These are phyloP conservation scores for Periparus ater DNA, from an alignment of 2,797 vertebrate species.

Conservation along the genomic window DNA sequence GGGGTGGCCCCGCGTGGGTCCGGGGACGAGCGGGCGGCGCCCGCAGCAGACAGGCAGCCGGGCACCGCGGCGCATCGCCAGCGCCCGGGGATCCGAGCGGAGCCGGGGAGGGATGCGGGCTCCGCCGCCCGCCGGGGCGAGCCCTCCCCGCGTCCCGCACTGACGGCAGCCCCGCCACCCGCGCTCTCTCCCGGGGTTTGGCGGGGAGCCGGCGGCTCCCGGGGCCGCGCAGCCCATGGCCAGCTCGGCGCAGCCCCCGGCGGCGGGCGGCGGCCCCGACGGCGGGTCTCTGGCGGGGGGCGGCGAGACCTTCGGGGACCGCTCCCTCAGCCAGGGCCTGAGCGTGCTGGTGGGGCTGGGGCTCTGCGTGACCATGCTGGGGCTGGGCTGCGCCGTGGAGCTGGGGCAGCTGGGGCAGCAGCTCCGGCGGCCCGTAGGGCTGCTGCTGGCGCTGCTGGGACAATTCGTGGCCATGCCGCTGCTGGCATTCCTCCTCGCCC, in stretches of 20 bases:
- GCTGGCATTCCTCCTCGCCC: slow-evolving; percentile 90
- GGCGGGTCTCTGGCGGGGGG: neutral
- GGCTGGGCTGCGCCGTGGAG: slow-evolving; percentile 95
- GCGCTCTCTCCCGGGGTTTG: neutral
- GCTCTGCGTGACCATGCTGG: slow-evolving; percentile 94
- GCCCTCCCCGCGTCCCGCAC: neutral
- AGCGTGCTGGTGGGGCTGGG: slow-evolving; percentile 91
- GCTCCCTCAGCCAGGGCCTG: slow-evolving; percentile 86
- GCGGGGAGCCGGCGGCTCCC: neutral
- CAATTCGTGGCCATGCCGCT: slow-evolving; percentile 96
- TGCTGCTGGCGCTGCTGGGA: slow-evolving; percentile 89
- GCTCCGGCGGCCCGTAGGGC: slow-evolving; percentile 87
- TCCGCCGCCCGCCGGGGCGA: neutral
- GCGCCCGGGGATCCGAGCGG: neutral
- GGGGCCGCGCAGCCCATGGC: neutral
- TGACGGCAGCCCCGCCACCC: neutral
- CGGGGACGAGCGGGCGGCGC: neutral
- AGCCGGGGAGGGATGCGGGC: neutral
- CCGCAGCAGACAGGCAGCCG: neutral
- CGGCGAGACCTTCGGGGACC: slow-evolving; percentile 54
- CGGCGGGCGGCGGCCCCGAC: neutral
- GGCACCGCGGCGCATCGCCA: neutral
- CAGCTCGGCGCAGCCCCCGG: neutral
- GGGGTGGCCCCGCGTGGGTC: neutral
- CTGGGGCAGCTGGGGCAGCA: slow-evolving; percentile 87